A percentile compares a stretch with the other conserved stretches of the same genome.
These are phyloP conservation scores for Eupithecia exiguata DNA, from an alignment of 2,888 invertebrate genomes.

Conservation along the genomic window DNA sequence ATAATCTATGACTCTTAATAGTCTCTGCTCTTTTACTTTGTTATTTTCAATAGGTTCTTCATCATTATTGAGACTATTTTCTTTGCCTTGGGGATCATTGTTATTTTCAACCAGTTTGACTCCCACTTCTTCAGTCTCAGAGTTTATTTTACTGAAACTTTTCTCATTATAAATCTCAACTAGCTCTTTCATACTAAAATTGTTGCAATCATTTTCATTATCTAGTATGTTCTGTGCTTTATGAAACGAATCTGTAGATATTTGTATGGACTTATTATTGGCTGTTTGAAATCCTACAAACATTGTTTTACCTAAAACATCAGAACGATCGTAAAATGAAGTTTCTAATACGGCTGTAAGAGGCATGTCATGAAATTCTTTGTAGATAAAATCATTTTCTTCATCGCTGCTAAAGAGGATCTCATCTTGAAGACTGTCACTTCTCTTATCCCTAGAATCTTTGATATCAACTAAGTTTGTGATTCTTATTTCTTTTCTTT, in stretches of 20 bases:
- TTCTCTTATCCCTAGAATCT: constrained; percentile 30
- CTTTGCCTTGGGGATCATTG: constrained; percentile 2
- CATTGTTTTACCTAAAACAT: constrained; percentile 65
- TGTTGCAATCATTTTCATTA: constrained; percentile 46
- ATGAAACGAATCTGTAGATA: constrained; percentile 61
- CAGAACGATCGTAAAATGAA: constrained; percentile 58
- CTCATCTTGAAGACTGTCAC: constrained; percentile 60
- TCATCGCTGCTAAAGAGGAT: constrained; percentile 77
- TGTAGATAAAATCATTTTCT: constrained; percentile 58
- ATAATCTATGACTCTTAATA: neutral
- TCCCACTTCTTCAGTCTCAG: constrained; percentile 2
- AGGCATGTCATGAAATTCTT: constrained; percentile 60
- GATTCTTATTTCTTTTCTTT: constrained; percentile 14
- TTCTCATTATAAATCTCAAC: constrained; percentile 53
- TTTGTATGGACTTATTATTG: constrained; percentile 72
- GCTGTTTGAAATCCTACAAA: constrained; percentile 77
- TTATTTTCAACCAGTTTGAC: neutral
- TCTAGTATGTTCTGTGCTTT: constrained; percentile 65
- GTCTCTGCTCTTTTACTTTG: neutral
- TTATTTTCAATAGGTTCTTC: constrained; percentile 5
- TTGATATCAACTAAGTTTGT: constrained; percentile 2
- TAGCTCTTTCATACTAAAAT: constrained; percentile 55
- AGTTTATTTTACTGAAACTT: constrained; percentile 11
- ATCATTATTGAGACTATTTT: neutral
- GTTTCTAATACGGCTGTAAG: constrained; percentile 68